Base-by-base conservation (phyloP, 2,888 invertebrate species). In the Microctonus brassicae region DNA sequence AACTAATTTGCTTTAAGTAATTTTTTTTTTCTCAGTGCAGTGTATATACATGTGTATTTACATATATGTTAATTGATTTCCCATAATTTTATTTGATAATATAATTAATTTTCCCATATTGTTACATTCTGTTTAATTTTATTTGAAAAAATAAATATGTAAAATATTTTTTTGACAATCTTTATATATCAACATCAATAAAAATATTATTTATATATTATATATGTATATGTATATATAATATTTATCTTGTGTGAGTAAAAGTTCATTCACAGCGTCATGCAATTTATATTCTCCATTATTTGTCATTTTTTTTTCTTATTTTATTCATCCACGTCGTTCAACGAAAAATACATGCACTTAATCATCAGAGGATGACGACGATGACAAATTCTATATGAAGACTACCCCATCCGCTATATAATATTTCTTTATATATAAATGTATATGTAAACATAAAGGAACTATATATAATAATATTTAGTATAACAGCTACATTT, bases 401-500 rank as follows among this genome's bases (percentile, higher is more conserved):
- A n/a, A 17, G 7, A 17, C 47, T 17, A 47, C 17, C 47, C 17
- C 47, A 17, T 17, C 17, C n/a, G 17, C 29, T 63, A n/a, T n/a
- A n/a, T n/a, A n/a, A n/a, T n/a, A 47, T 29, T 52, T 10, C 52
- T n/a, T 29, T 13, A 47, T 64, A 26, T 58, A 36, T 58, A 63
- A 36, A 52, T 39, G 55, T 58, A 65, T n/a, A n/a, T n/a, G n/a
- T n/a, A n/a, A n/a, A n/a, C n/a, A n/a, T n/a, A n/a, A n/a, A n/a
- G n/a, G n/a, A n/a, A n/a, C n/a, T n/a, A n/a, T n/a, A 29, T 55
- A 33, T 52, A 53, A 33, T 52, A 53, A 24, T 34, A 52, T 52
- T 24, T 64, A 53, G 62, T n/a, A n/a, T 68, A 62, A 57, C 62
- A 67, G 55, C n/a, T n/a, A 62, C 57, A 53, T 57, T 68, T 52